Base-by-base conservation (phyloP, 2,888 invertebrate species). In the Periphyllus acericola region DNA sequence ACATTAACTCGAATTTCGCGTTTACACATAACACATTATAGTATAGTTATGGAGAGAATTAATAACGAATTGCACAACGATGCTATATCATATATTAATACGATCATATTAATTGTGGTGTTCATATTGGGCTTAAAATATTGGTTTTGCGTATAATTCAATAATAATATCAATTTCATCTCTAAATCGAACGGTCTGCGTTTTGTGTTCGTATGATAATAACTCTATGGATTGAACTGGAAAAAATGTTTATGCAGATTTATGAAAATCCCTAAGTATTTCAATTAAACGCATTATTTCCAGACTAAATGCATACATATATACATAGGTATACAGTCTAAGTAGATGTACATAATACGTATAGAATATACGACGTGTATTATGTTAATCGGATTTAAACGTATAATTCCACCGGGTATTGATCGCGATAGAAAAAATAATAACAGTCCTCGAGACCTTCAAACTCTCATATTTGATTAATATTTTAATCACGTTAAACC, bases 201-300 rank as follows among this genome's bases (percentile, higher is more conserved):
- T 29, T n/a, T 32, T 14, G 29, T 68, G 32, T 32, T 29, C 32
- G 17, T 29, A 32, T 11, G 32, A 71, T 71, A 21, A 21, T 21
- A 52, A n/a, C n/a, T n/a, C n/a, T 36, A 8, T 17, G 29, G 71
- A 32, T 19, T 21, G 36, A 74, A 34, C 40, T 21, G 25, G 36
- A 14, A 71, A 14, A 36, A 40, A 83, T 11, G 36, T 36, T 17
- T 34, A 81, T 25, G 11, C 55, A 8, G 78, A 40, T 75, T 75
- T 25, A 36, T 14, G 75, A 75, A 52, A 78, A 55, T 21, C 40
- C 36, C 25, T 52, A 34, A 25, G 60, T n/a, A n/a, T 80, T 80
- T 60, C 34, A 40, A 80, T 34, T 36, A 82, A 82, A 72, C 71
- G 25, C 52, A 46, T 82, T 82, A 82, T 52, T 68, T 21, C 52